phyloP scores from a whole-genome alignment of 2,797 vertebrate species.

The Galago senegalensis region DNA sequence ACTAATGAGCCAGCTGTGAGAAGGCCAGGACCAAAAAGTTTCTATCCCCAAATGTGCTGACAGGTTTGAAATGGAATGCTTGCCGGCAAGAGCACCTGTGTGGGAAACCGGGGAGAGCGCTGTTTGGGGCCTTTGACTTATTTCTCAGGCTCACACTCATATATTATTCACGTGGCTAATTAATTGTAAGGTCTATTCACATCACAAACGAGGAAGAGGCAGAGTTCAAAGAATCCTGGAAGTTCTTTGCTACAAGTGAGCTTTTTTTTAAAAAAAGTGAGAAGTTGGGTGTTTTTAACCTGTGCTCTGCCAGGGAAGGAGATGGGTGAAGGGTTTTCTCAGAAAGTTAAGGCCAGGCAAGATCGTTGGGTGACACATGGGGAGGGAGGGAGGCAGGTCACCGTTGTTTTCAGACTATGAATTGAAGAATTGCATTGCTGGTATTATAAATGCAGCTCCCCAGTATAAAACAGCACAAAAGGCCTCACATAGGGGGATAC shows the following conservation, averaged over 20 bases:
- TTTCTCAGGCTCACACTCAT: constrained; percentile 73
- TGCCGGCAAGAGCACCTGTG: constrained; percentile 67
- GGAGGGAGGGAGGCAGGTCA: background rate
- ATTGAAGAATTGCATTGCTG: background rate
- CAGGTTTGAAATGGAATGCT: constrained; percentile 68
- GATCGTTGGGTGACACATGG: background rate
- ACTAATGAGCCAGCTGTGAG: constrained; percentile 88
- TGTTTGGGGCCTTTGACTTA: constrained; percentile 70
- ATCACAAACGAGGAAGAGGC: constrained; percentile 60
- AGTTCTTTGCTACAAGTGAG: background rate
- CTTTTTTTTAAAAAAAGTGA: background rate
- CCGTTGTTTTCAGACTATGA: background rate
- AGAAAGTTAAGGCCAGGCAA: background rate
- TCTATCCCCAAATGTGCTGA: constrained; percentile 85
- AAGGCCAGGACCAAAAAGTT: constrained; percentile 79
- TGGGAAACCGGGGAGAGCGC: constrained; percentile 67
- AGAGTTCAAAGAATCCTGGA: constrained; percentile 36
- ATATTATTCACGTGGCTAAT: constrained; percentile 80
- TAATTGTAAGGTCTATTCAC: constrained; percentile 66
- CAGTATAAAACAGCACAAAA: background rate
- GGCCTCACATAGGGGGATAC: background rate
- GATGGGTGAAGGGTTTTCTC: background rate
- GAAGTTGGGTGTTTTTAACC: constrained; percentile 20
- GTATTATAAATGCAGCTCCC: background rate
- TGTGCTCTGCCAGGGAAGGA: constrained; percentile 6